Evolutionary conservation across 2,113 vertebrate species (phyloP), one percentile per base, ranked within the genome.

Genomic region (Scatophagus argus): DNA sequence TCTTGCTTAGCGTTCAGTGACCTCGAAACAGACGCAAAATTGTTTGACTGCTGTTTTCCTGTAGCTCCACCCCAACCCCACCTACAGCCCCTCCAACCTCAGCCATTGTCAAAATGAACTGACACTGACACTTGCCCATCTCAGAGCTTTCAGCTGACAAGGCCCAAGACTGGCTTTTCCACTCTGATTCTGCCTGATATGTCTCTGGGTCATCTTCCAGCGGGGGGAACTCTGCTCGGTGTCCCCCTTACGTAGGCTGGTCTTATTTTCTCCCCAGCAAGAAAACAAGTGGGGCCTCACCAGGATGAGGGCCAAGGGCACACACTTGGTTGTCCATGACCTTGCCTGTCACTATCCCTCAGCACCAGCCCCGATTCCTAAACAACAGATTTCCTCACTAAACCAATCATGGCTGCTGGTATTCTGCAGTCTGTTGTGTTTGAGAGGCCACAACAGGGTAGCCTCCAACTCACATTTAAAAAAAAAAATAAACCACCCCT

Each of bases 401-500:
- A 88, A 85, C 82, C 85, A 89, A 90, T 90, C 89, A 83, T 39
- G 4, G 81, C 84, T 70, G 3, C 85, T 44, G 75, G 89, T 83
- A 80, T 72, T 81, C 83, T 88, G 69, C 81, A 70, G 72, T 72
- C 81, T 85, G 46, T n/a, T 69, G 58, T 58, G 69, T 81, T 75
- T 78, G 32, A 84, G 62, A 84, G 81, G 76, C 83, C 69, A 43
- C 38, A 39, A 46, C 32, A 38, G 8, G 73, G 47, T 63, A 21
- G 39, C 43, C 81, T 81, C 73, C 78, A 32, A 21, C 64, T 74
- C 73, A 60, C 66, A 43, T 83, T 90, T 92, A 78, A 66, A 65
- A 80, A 82, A 78, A 66, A 65, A 80, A 82, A 96, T 95, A 96
- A 97, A 96, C 95, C 93, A 94, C 94, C 95, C 95, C 95, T 96